These are phyloP conservation scores for Drosophila virilis DNA, from an alignment of 1,140 invertebrate genomes.

Conservation along the genomic window DNA sequence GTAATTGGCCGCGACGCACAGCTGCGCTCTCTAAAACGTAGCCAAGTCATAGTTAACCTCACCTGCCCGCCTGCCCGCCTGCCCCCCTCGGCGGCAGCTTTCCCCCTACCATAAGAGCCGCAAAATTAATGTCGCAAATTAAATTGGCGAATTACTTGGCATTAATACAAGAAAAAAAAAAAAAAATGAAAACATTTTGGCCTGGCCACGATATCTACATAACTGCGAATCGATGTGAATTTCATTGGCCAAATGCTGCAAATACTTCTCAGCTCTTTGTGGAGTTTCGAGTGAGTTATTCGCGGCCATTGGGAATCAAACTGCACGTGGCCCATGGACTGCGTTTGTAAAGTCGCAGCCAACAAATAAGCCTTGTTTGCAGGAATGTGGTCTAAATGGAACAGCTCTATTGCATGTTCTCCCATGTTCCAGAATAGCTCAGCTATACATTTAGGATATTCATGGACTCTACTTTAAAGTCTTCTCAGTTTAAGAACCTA, in stretches of 20 bases:
- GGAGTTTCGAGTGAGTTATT: slow-evolving; percentile 15
- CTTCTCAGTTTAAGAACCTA: too few relatives aligned
- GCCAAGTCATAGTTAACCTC: slow-evolving; percentile 3
- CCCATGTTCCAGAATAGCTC: too few relatives aligned
- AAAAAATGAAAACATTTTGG: slow-evolving; percentile 10
- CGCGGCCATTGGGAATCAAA: slow-evolving; percentile 10
- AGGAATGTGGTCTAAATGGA: not conserved
- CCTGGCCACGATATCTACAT: slow-evolving; percentile 6
- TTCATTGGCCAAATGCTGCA: slow-evolving; percentile 7
- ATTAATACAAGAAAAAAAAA: slow-evolving; percentile 42
- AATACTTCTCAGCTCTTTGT: slow-evolving; percentile 3
- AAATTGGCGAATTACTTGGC: slow-evolving; percentile 59
- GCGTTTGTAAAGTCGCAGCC: not conserved
- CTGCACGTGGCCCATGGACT: not conserved
- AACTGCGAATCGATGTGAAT: slow-evolving; percentile 12
- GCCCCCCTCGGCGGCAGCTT: too few relatives aligned
- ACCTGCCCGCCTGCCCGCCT: not conserved
- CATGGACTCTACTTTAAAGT: too few relatives aligned
- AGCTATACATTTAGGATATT: too few relatives aligned
- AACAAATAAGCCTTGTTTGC: not conserved
- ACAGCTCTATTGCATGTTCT: too few relatives aligned
- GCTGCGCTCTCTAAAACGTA: slow-evolving; percentile 50
- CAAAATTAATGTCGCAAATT: slow-evolving; percentile 60
- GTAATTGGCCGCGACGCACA: slow-evolving; percentile 45
- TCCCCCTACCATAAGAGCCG: not conserved